Evolutionary conservation across 2,113 vertebrate species (phyloP).

Genomic region (Proterorhinus semilunaris): DNA sequence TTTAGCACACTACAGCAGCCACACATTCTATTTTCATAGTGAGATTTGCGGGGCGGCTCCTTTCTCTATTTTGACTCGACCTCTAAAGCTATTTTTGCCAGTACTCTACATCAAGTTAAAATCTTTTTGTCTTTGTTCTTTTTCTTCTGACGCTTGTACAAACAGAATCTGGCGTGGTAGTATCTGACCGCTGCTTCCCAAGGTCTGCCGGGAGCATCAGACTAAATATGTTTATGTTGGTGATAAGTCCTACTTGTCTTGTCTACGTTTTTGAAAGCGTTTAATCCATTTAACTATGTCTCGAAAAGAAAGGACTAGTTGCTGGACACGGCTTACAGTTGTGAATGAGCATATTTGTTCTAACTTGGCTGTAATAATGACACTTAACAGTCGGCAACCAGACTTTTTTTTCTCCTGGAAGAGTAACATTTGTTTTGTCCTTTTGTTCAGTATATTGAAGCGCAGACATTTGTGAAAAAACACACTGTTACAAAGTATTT

Average conservation of each 20-base stretch:
- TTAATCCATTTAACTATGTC: constrained; percentile 11
- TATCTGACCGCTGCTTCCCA: constrained; percentile 32
- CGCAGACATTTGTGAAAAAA: too few relatives aligned
- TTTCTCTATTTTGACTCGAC: constrained; percentile 28
- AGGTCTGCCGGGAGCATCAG: constrained; percentile 30
- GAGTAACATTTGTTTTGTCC: too few relatives aligned
- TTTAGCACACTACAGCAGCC: constrained; percentile 4
- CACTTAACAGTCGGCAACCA: too few relatives aligned
- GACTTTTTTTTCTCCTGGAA: too few relatives aligned
- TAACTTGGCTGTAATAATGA: too few relatives aligned
- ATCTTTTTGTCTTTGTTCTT: constrained; percentile 9
- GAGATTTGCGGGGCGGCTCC: constrained; percentile 34
- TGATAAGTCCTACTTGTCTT: constrained; percentile 33
- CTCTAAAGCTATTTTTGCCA: constrained; percentile 15
- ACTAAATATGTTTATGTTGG: constrained; percentile 18
- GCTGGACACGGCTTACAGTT: too few relatives aligned
- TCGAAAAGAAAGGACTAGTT: constrained; percentile 1
- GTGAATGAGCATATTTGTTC: too few relatives aligned
- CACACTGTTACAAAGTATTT: too few relatives aligned
- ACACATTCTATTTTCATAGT: constrained; percentile 15
- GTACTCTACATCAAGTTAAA: background rate
- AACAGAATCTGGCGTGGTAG: constrained; percentile 50
- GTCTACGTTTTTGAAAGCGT: background rate
- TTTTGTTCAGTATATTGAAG: too few relatives aligned
- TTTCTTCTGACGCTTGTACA: constrained; percentile 52